Evolutionary conservation across 2,113 vertebrate species (phyloP).

Genomic region (Anarrhichthys ocellatus): DNA sequence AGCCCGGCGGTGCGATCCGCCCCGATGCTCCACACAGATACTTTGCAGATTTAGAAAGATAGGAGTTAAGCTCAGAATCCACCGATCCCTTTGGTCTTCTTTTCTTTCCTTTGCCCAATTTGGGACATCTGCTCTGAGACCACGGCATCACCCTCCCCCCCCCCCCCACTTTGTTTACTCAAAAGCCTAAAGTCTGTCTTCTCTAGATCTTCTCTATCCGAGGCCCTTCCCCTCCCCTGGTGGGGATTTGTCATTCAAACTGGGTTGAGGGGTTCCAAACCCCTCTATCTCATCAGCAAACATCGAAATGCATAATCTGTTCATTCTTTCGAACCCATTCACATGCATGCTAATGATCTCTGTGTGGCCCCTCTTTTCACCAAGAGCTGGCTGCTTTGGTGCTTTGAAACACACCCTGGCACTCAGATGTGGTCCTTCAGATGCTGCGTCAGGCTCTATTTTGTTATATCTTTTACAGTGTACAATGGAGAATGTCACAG

Average conservation of each 20-base stretch:
- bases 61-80: constrained; percentile 60
- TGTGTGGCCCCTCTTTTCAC: constrained; percentile 67
- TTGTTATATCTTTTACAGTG: constrained; percentile 31
- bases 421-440: constrained; percentile 41
- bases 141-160: constrained; percentile 38
- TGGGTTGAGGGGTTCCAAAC: constrained; percentile 71
- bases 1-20: constrained; percentile 48
- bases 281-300: constrained; percentile 84
- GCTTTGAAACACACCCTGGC: constrained; percentile 67
- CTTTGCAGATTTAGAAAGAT: constrained; percentile 62
- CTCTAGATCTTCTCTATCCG: constrained; percentile 51
- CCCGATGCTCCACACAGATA: constrained; percentile 50
- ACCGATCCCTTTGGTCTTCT: constrained; percentile 56
- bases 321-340: constrained; percentile 76
- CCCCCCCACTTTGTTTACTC: constrained; percentile 57
- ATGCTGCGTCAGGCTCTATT: constrained; percentile 36
- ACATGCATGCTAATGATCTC: constrained; percentile 77
- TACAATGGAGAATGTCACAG: constrained; percentile 50
- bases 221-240: constrained; percentile 63
- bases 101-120: constrained; percentile 71
- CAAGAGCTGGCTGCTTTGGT: constrained; percentile 45
- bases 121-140: constrained; percentile 77
- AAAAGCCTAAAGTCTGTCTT: constrained; percentile 71
- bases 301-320: constrained; percentile 84
- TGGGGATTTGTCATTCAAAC: constrained; percentile 79